These are phyloP conservation scores for Sakesphorus luctuosus DNA, from an alignment of 2,113 vertebrate genomes.

Conservation along the genomic window DNA sequence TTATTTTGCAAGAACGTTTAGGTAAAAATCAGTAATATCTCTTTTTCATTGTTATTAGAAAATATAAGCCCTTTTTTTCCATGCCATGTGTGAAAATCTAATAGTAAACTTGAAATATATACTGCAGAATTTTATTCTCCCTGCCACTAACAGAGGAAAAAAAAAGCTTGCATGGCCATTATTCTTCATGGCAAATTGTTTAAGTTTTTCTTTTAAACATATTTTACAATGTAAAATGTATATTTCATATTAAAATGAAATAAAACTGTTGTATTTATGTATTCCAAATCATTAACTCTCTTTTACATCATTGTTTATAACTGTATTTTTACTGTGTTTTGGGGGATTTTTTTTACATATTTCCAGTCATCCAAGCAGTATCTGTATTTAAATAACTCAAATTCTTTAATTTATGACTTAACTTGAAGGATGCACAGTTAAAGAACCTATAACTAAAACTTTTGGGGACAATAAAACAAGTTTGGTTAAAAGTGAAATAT, in stretches of 20 bases:
- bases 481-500: background rate
- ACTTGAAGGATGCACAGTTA: background rate
- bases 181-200: background rate
- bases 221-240: background rate
- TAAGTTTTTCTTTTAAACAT: background rate
- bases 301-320: background rate
- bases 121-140: background rate
- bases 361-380: background rate
- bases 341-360: background rate
- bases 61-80: accelerated
- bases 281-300: background rate
- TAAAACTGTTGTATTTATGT: background rate
- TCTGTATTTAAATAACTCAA: background rate
- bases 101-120: background rate
- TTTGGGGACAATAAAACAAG: background rate
- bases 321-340: background rate
- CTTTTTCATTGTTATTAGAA: background rate
- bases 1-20: background rate
- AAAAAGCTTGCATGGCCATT: background rate
- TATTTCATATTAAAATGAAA: background rate
- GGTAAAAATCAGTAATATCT: background rate
- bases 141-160: background rate
- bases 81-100: accelerated
- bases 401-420: background rate
- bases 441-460: background rate